Evolutionary conservation across 2,113 vertebrate genomes (phyloP).

Genomic region (Macroglossus sobrinus): DNA sequence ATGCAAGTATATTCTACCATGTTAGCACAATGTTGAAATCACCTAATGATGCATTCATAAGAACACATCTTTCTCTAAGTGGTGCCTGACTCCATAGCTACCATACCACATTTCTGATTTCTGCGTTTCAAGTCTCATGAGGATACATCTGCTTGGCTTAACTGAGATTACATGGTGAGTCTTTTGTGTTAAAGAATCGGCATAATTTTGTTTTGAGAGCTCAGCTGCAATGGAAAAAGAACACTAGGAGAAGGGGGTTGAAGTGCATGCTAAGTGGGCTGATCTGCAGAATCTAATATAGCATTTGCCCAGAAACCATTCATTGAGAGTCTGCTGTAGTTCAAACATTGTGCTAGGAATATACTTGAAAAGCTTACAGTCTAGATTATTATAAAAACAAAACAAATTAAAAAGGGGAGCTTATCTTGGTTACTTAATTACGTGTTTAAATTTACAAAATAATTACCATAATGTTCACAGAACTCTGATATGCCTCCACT

Average conservation of each 20-base stretch:
- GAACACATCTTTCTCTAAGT: neutral
- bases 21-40: neutral
- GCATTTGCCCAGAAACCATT: neutral
- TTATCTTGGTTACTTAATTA: neutral
- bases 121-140: neutral
- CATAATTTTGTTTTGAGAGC: neutral
- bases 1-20: neutral
- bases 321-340: neutral
- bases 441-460: neutral
- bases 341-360: neutral
- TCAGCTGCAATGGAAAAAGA: neutral
- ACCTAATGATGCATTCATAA: neutral
- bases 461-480: neutral
- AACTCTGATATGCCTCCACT: neutral
- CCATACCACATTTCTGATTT: neutral
- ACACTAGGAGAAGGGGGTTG: neutral
- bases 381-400: neutral
- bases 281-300: neutral
- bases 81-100: neutral
- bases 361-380: neutral
- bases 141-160: neutral
- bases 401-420: neutral
- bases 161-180: neutral
- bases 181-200: neutral
- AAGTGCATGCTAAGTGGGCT: neutral